Conservation (phyloP, 2,888 invertebrate species). For the Malthinus seriepunctatus region DNA sequence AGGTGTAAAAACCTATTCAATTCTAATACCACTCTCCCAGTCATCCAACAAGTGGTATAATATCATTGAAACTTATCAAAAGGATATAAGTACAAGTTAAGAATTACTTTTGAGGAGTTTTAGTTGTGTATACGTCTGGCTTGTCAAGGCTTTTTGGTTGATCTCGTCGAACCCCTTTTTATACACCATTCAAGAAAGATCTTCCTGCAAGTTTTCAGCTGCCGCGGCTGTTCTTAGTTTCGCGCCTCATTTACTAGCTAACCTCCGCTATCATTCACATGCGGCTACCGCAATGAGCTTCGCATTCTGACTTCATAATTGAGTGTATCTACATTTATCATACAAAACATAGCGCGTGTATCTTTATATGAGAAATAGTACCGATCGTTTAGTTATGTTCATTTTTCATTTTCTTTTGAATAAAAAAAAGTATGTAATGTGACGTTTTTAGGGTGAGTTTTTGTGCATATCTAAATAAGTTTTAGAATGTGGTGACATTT, state of each 20-base stretch:
- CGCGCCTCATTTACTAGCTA: constrained; percentile 47
- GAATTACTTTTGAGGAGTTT: too few species aligned
- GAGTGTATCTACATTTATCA: constrained; percentile 33
- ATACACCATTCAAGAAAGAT: constrained; percentile 18
- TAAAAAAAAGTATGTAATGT: background rate
- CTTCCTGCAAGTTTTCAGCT: constrained; percentile 30
- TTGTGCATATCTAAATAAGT: too few species aligned
- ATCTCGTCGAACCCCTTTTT: constrained; percentile 19
- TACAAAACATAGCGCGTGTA: constrained; percentile 7
- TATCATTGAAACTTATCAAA: too few species aligned
- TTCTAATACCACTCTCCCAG: too few species aligned
- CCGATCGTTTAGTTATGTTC: background rate
- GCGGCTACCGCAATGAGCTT: constrained; percentile 37
- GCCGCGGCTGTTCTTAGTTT: constrained; percentile 43
- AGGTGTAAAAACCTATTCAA: too few species aligned
- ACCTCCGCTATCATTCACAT: constrained; percentile 46
- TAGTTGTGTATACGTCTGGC: constrained; percentile 10
- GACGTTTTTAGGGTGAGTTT: too few species aligned
- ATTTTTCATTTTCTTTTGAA: background rate
- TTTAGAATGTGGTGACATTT: too few species aligned
- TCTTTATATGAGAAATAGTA: constrained; percentile 2
- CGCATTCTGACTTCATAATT: constrained; percentile 38
- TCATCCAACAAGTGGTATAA: too few species aligned
- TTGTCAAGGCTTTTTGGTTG: constrained; percentile 16
- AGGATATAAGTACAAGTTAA: too few species aligned